Conservation (phyloP, 2,888 invertebrate genomes). For the Mythimna loreyi region DNA sequence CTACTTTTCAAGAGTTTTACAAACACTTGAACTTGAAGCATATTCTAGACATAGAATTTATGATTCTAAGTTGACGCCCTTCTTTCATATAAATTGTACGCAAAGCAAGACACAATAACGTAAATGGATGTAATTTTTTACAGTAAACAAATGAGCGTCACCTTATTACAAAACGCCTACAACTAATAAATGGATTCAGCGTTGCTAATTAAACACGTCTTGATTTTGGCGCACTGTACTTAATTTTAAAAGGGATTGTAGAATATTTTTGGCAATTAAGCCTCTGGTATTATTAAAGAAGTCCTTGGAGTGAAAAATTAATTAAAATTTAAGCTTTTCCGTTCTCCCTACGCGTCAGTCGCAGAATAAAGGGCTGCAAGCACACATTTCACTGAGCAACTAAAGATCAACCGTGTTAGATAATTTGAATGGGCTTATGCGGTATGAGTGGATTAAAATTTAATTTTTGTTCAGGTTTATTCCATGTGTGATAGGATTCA, state of each 20-base stretch:
- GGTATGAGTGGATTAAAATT: slow-evolving; percentile 73
- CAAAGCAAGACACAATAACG: slow-evolving; percentile 1
- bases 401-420: slow-evolving; percentile 87
- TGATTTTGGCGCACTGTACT: slow-evolving; percentile 71
- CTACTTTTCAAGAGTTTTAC: slow-evolving; percentile 6
- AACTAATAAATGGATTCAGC: slow-evolving; percentile 72
- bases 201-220: slow-evolving; percentile 82
- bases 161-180: slow-evolving; percentile 41
- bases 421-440: slow-evolving; percentile 85
- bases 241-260: slow-evolving; percentile 76
- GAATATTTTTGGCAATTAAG: slow-evolving; percentile 86
- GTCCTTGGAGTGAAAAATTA: slow-evolving; percentile 88
- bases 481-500: slow-evolving; percentile 19
- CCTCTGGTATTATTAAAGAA: slow-evolving; percentile 82
- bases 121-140: slow-evolving; percentile 36
- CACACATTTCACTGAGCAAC: slow-evolving; percentile 87
- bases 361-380: slow-evolving; percentile 79
- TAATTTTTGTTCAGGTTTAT: slow-evolving; percentile 68
- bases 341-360: slow-evolving; percentile 78
- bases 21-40: slow-evolving; percentile 13
- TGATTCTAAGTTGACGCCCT: neutral
- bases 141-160: slow-evolving; percentile 56
- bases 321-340: slow-evolving; percentile 88
- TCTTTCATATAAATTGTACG: slow-evolving; percentile 10
- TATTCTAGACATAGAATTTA: slow-evolving; percentile 19